These are phyloP conservation scores for zebrafish (Danio rerio) DNA, from an alignment of 2,113 vertebrate genomes.

Conservation along the genomic window DNA sequence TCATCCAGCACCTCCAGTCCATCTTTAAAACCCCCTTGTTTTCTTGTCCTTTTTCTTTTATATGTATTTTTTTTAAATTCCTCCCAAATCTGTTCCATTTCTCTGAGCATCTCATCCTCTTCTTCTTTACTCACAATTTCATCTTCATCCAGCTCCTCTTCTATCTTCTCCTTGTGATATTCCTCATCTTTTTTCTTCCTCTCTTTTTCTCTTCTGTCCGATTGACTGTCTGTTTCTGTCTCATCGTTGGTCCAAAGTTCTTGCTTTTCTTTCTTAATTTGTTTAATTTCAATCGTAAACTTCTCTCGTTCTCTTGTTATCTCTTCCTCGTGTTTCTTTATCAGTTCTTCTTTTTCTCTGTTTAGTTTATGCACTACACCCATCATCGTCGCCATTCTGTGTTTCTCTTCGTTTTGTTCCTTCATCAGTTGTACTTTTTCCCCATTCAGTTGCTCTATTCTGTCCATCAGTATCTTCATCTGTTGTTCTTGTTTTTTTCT, in stretches of 20 bases:
- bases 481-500: no score
- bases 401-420: neutral
- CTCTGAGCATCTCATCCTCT: no score
- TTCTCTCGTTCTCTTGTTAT: neutral
- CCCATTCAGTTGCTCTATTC: conserved; percentile 33
- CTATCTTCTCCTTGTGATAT: neutral
- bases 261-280: neutral
- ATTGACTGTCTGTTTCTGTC: neutral
- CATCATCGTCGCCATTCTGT: neutral
- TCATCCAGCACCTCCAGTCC: no score
- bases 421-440: neutral
- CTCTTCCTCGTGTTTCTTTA: neutral
- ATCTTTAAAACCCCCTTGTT: no score
- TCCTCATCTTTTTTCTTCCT: conserved; percentile 11
- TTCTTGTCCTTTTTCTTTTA: neutral
- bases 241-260: neutral
- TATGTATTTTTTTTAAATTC: neutral
- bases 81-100: no score
- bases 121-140: no score
- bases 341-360: neutral
- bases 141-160: neutral
- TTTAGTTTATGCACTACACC: neutral
- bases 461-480: neutral
- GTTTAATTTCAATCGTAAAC: conserved; percentile 1
- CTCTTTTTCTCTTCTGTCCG: neutral